Percentiles rank a stretch among this genome's conserved stretches.
Conservation (phyloP, 2,888 invertebrate species). For the Tholera decimalis region DNA sequence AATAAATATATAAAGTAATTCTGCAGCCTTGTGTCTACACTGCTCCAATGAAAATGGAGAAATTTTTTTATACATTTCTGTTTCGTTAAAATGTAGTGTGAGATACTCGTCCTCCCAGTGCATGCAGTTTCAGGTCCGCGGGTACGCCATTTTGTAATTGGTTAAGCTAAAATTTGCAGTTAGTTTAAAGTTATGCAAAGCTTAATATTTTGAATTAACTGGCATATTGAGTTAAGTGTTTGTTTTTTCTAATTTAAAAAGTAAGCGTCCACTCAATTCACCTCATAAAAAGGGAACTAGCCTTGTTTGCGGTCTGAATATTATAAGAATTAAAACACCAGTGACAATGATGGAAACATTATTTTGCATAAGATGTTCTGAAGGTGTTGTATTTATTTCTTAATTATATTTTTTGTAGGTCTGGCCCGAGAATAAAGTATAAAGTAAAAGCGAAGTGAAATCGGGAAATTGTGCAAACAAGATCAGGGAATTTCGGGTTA, state of each 20-base stretch:
- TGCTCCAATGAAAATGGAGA: not conserved
- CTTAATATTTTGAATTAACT: not conserved
- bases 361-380: too few relatives aligned
- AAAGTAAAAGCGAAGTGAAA: too few relatives aligned
- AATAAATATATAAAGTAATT: not conserved
- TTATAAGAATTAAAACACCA: too few relatives aligned
- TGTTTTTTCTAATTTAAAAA: not conserved
- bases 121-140: not conserved
- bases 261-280: not conserved
- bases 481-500: too few relatives aligned
- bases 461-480: too few relatives aligned
- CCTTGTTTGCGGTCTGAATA: too few relatives aligned
- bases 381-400: too few relatives aligned
- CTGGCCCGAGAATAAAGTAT: too few relatives aligned
- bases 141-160: conserved; percentile 12
- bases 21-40: conserved; percentile 11
- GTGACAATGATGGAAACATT: too few relatives aligned
- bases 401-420: too few relatives aligned
- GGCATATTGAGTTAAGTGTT: not conserved
- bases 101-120: not conserved
- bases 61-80: not conserved
- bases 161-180: not conserved
- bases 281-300: too few relatives aligned
- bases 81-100: conserved; percentile 12
- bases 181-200: not conserved